A percentile compares a stretch with the other conserved stretches of the same genome.
These are phyloP conservation scores for Shargacucullia verbasci DNA, from an alignment of 2,888 invertebrate genomes.

Conservation along the genomic window DNA sequence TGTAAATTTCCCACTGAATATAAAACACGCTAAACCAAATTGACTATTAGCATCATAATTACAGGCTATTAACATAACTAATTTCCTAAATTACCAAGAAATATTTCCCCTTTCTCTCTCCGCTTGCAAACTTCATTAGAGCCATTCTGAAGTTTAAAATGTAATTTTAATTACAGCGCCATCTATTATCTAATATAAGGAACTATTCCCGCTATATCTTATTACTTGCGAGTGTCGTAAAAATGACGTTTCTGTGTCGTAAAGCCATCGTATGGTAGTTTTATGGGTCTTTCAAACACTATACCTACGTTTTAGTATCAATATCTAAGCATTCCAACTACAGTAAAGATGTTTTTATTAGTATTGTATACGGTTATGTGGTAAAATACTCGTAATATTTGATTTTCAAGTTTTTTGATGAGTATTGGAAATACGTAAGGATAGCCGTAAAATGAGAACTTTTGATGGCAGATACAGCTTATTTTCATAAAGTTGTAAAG, in stretches of 20 bases:
- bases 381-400: constrained; percentile 15
- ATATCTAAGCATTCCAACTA: constrained; percentile 29
- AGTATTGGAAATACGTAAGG: constrained; percentile 1
- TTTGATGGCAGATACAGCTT: not conserved
- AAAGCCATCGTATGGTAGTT: constrained; percentile 50
- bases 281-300: constrained; percentile 54
- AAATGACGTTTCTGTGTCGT: constrained; percentile 39
- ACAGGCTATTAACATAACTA: too few relatives aligned
- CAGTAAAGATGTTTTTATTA: constrained; percentile 39
- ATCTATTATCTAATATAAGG: constrained; percentile 41
- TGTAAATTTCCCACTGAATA: too few relatives aligned
- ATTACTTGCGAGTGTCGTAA: constrained; percentile 34
- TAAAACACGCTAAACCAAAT: too few relatives aligned
- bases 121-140: not conserved
- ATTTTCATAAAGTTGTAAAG: too few relatives aligned
- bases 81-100: too few relatives aligned
- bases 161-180: constrained; percentile 35
- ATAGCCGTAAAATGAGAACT: not conserved
- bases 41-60: too few relatives aligned
- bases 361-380: not conserved
- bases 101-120: too few relatives aligned
- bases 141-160: not conserved
- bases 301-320: constrained; percentile 40
- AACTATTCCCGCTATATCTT: constrained; percentile 34
- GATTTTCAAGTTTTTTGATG: constrained; percentile 23